A percentile compares a stretch with the other conserved stretches of the same genome.
phyloP scores from a whole-genome alignment of 2,113 vertebrate species.

The Trinectes maculatus region DNA sequence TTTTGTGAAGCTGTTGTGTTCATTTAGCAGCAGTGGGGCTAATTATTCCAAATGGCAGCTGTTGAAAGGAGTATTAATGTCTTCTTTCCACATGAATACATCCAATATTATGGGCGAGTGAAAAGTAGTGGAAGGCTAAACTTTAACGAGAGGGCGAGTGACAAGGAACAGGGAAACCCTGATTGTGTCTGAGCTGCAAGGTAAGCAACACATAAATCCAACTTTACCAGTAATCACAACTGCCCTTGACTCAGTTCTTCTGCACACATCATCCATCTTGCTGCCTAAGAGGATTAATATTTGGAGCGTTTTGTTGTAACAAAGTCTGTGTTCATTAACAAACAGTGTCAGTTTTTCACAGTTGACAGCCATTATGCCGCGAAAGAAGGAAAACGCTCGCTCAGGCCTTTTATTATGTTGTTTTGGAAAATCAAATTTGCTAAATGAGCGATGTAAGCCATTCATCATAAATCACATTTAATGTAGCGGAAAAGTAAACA shows the following conservation, averaged over 20 bases:
- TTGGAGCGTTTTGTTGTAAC: background rate
- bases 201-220: slow-evolving; percentile 33
- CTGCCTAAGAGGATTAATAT: background rate
- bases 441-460: background rate
- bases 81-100: slow-evolving; percentile 60
- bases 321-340: no score
- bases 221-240: slow-evolving; percentile 25
- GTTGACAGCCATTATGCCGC: no score
- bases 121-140: slow-evolving; percentile 32
- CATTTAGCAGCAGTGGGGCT: slow-evolving; percentile 51
- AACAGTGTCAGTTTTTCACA: no score
- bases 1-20: slow-evolving; percentile 60
- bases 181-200: background rate
- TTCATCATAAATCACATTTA: background rate
- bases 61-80: slow-evolving; percentile 68
- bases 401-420: background rate
- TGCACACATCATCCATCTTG: slow-evolving; percentile 8
- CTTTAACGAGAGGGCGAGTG: slow-evolving; percentile 5
- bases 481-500: background rate
- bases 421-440: background rate
- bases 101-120: slow-evolving; percentile 55
- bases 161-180: slow-evolving; percentile 7
- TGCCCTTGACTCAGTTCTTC: background rate
- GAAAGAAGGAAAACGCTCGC: background rate
- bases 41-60: slow-evolving; percentile 74